Percentiles rank a stretch among this genome's conserved stretches.
These are phyloP conservation scores for Sceloporus tristichus DNA, from an alignment of 2,113 vertebrate species.

Conservation along the genomic window DNA sequence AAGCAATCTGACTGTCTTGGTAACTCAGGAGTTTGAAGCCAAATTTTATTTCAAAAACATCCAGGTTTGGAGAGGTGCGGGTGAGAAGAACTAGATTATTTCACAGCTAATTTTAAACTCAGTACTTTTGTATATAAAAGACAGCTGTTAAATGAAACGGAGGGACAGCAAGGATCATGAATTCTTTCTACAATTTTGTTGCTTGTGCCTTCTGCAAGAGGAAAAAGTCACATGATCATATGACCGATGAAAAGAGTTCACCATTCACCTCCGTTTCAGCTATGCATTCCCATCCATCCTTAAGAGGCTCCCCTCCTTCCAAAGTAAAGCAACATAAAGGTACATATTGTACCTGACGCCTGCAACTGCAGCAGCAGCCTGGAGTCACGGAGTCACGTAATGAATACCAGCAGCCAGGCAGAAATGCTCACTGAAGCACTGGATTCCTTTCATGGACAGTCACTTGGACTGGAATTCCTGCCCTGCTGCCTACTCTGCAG, in stretches of 20 bases:
- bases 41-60: constrained; percentile 13
- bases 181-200: not conserved
- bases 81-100: not conserved
- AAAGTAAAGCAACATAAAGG: not conserved
- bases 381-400: constrained; percentile 15
- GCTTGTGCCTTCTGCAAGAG: constrained; percentile 3
- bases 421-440: constrained; percentile 26
- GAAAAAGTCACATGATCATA: not conserved
- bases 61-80: not conserved
- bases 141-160: not conserved
- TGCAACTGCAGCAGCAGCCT: constrained; percentile 13
- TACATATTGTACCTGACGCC: constrained; percentile 10
- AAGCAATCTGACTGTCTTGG: not conserved
- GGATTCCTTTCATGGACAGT: constrained; percentile 54
- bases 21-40: not conserved
- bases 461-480: constrained; percentile 58
- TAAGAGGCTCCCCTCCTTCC: not conserved
- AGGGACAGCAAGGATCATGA: accelerated
- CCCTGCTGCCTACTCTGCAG: constrained; percentile 60
- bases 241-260: not conserved
- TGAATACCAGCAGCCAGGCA: constrained; percentile 12
- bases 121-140: not conserved
- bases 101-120: not conserved
- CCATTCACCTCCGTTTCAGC: accelerated
- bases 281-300: not conserved